Percentiles rank a stretch among this genome's conserved stretches.
These are phyloP conservation scores for Tinea pellionella DNA, from an alignment of 2,888 invertebrate species.

Conservation along the genomic window DNA sequence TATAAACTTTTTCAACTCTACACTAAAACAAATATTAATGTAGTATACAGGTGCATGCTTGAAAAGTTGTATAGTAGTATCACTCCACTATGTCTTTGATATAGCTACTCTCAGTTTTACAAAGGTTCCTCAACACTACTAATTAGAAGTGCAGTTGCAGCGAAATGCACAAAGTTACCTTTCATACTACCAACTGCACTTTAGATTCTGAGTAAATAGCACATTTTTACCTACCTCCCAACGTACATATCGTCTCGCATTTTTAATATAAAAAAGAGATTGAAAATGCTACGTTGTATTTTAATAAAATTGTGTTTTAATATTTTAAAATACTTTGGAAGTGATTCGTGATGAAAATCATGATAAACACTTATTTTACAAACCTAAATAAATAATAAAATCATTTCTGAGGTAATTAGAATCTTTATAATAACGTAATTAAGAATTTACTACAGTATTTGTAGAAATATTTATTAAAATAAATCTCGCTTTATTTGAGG, in stretches of 20 bases:
- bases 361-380: no score
- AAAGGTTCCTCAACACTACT: conserved; percentile 10
- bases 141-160: conserved; percentile 8
- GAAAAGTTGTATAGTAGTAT: not conserved
- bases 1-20: no score
- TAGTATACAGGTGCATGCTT: no score
- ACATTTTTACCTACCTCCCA: not conserved
- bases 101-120: not conserved
- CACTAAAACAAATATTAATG: no score
- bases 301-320: no score
- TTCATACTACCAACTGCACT: conserved; percentile 4
- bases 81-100: not conserved
- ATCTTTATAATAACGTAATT: not conserved
- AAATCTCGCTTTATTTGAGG: no score
- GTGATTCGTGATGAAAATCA: no score
- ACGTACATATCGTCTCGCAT: not conserved
- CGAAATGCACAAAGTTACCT: conserved; percentile 30
- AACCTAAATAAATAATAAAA: not conserved
- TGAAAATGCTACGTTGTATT: no score
- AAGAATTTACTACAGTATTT: not conserved
- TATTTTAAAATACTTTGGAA: no score
- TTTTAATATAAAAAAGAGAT: no score
- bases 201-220: not conserved
- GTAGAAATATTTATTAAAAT: no score
- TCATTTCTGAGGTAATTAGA: not conserved